Base-by-base conservation (phyloP, 2,888 invertebrate genomes). In the Drosophila melanosoma region DNA sequence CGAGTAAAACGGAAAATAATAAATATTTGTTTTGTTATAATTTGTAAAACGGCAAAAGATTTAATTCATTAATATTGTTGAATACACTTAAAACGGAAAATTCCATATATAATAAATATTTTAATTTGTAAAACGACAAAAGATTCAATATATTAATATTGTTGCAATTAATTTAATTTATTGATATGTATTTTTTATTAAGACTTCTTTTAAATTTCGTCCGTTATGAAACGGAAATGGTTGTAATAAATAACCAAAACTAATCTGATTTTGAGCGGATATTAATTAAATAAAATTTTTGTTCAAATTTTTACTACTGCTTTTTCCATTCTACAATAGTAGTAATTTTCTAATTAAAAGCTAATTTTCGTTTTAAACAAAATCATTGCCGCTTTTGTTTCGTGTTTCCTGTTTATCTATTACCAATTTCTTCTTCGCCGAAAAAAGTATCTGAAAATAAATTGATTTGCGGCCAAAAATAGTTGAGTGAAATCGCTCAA, bases 401-500 rank as follows among this genome's bases (percentile, higher is more conserved):
- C 38, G 35, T 29, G 29, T 58, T 77, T 79, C 75, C 79, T 66
- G 63, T 63, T 35, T 17, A 36, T 48, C 12, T 56, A 29, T 29
- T 29, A 58, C 42, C 63, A 52, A 17, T 2, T 45, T 23, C 63
- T 49, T 33, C 48, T 57, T 53, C 42, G 6, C 5, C 2, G 2
- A n/a, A 38, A 38, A 38, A n/a, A n/a, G 52, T 38, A 52, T 20
- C 10, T 23, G 3, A 57, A 71, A 63, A 53, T 35, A 35, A 77
- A 71, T 71, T 60, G 48, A 64, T 71, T 71, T 68, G 49, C 42
- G 33, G 38, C 58, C 59, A 32, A 59, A 79, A 65, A 26, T 33
- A 54, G 56, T 57, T 35, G 42, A 68, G 75, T 72, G 76, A 81
- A 74, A 83, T 81, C 71, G 79, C 11, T 40, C 42, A 56, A 60